Conservation (phyloP, 2,113 vertebrate species). For the Phrynocephalus versicolor region DNA sequence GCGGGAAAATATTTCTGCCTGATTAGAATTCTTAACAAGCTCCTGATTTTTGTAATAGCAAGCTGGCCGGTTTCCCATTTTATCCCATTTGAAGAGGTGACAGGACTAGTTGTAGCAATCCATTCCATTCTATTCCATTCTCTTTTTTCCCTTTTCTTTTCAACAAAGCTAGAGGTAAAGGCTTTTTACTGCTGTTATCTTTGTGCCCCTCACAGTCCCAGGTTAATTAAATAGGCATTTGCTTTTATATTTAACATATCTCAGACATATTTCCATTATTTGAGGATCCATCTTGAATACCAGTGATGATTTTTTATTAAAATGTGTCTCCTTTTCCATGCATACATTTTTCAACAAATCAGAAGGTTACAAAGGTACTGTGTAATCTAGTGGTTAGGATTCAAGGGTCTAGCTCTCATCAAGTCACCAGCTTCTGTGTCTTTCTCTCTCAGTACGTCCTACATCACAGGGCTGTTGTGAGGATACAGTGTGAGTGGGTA, state of each 20-base stretch:
- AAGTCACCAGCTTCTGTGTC: too few relatives aligned
- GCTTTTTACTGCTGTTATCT: not conserved
- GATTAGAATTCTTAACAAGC: constrained; percentile 65
- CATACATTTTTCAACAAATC: too few relatives aligned
- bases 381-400: not conserved
- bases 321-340: not conserved
- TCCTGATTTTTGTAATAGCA: constrained; percentile 34
- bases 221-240: not conserved
- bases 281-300: constrained; percentile 36
- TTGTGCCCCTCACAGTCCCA: constrained; percentile 6
- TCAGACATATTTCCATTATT: constrained; percentile 35
- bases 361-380: not conserved
- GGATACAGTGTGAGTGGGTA: not conserved
- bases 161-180: not conserved
- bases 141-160: not conserved
- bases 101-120: constrained; percentile 3
- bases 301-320: constrained; percentile 19
- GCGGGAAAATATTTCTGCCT: constrained; percentile 67
- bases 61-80: constrained; percentile 33
- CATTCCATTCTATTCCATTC: too few relatives aligned
- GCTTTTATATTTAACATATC: constrained; percentile 8
- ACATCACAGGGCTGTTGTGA: not conserved
- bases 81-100: not conserved
- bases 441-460: not conserved
- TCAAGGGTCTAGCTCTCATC: too few relatives aligned